A percentile compares a stretch with the other conserved stretches of the same genome.
phyloP scores from a whole-genome alignment of 2,797 vertebrate species.

The Liparis tanakae region DNA sequence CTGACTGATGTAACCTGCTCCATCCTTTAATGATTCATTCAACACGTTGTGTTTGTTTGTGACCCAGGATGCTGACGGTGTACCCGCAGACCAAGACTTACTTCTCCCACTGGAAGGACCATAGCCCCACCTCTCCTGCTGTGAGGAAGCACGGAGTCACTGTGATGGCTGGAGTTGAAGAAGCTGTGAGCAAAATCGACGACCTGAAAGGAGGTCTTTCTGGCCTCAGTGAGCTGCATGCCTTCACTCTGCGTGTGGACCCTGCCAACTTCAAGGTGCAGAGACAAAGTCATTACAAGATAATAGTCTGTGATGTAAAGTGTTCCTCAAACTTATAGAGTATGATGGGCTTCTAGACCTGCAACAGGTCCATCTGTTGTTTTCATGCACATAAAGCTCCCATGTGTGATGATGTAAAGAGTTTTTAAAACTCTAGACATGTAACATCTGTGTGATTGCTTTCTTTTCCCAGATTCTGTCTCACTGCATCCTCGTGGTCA shows the following conservation, averaged over 20 bases:
- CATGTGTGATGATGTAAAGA: not conserved
- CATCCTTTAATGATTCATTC: not conserved
- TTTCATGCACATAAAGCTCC: not conserved
- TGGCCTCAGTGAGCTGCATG: constrained; percentile 87
- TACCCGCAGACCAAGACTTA: constrained; percentile 89
- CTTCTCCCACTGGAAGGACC: constrained; percentile 87
- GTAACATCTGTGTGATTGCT: not conserved
- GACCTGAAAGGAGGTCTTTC: constrained; percentile 76
- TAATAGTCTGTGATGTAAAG: not conserved
- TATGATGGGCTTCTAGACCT: not conserved
- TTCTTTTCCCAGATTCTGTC: constrained; percentile 4
- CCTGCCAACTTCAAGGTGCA: constrained; percentile 90
- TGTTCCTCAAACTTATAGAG: not conserved
- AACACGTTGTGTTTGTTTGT: not conserved
- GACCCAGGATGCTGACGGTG: constrained; percentile 77
- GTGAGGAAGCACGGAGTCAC: constrained; percentile 80
- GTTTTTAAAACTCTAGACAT: not conserved
- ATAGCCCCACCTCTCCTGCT: constrained; percentile 72
- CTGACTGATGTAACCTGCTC: not conserved
- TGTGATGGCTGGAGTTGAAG: constrained; percentile 70
- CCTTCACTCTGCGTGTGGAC: constrained; percentile 87
- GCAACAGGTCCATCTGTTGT: not conserved
- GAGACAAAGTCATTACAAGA: not conserved
- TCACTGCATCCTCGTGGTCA: constrained; percentile 12
- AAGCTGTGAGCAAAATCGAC: constrained; percentile 75